Evolutionary conservation across 2,113 vertebrate species (phyloP), one percentile per base, ranked within the genome.

Genomic region (Micronycteris hirsuta): DNA sequence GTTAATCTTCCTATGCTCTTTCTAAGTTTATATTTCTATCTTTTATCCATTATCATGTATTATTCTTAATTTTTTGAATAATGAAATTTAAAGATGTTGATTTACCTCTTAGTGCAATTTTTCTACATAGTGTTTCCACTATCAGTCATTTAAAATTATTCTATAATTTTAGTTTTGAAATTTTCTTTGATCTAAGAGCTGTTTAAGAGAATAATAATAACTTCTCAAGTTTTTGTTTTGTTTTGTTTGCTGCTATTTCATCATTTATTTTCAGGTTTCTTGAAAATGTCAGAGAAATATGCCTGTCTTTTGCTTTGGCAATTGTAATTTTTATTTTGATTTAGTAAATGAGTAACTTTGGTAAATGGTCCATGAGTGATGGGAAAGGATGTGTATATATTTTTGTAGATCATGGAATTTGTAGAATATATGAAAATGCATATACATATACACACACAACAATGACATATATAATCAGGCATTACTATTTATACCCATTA

Each of bases 41-140:
- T 80, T 91, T 91, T 47, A 7, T 10, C 58, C 16, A 43, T 43
- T 74, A 71, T 76, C 49, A 52, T 70, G 65, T 70, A 73, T 70
- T 70, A 4, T 15, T 61, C 9, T 61, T 87, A 67, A 17, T 58
- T 68, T 70, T 90, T 76, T 58, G 11, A 87, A 31, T 47, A 58
- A 89, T 73, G 7, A 63, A 65, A 65, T 70, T 76, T 89, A 70
- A 58, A 83, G 28, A 54, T 63, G 0, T n/a, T 19, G 41, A 31
- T 84, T 84, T 96, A 56, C 36, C 54, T 91, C 28, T 73, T n/a
- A 95, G 52, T 67, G 78, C 20, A 95, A 13, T 56, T 84, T 77
- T 89, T 45, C 28, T 90, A 2, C 31, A 2, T 49, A 47, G 7
- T 83, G 7, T 73, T 91, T 33, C 16, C 5, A 77, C 43, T 65